Conservation (phyloP, 1,140 invertebrate species). For the Cotesia glomerata region DNA sequence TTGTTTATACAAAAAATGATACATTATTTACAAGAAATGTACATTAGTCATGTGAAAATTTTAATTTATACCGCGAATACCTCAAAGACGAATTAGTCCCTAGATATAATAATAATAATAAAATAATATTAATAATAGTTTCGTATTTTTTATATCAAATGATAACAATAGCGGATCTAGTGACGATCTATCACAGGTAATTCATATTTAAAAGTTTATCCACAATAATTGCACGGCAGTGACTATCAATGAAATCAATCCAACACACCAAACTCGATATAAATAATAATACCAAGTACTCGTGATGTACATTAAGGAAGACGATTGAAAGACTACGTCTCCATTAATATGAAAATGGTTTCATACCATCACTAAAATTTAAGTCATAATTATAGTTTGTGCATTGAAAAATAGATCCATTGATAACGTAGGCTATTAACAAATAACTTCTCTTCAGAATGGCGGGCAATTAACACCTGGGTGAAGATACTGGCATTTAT, state of each 20-base stretch:
- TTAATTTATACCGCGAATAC: too few species aligned
- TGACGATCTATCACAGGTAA: conserved; percentile 12
- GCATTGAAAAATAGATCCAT: neutral
- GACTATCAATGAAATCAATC: neutral
- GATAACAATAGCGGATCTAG: neutral
- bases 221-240: conserved; percentile 10
- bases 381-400: neutral
- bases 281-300: neutral
- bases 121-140: neutral
- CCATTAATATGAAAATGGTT: conserved; percentile 4
- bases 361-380: conserved; percentile 12
- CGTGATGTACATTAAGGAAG: too few species aligned
- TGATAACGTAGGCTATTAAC: neutral
- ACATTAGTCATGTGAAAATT: conserved; percentile 23
- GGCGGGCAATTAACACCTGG: conserved; percentile 71
- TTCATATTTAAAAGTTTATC: neutral
- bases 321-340: too few species aligned
- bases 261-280: neutral
- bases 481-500: conserved; percentile 80
- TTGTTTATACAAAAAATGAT: conserved; percentile 46
- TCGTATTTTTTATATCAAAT: neutral
- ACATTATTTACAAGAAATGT: conserved; percentile 42
- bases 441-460: conserved; percentile 43
- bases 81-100: too few species aligned
- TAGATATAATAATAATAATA: too few species aligned